phyloP scores from a whole-genome alignment of 2,797 vertebrate species.

The Vultur gryphus region DNA sequence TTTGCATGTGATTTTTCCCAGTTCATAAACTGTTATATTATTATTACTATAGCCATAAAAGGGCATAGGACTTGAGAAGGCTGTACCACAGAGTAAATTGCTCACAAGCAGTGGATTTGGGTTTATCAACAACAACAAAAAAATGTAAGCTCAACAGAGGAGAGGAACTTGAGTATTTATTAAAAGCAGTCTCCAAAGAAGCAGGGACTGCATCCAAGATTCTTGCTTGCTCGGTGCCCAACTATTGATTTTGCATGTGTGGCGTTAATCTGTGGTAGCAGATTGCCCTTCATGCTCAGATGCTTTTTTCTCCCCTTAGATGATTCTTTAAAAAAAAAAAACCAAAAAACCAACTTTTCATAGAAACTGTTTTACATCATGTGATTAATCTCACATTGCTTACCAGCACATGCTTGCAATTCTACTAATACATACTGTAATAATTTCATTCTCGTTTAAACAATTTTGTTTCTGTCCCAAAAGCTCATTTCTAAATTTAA shows the following conservation, averaged over 20 bases:
- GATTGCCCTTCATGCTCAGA: background rate
- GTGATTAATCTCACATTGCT: background rate
- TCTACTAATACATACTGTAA: background rate
- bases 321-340: background rate
- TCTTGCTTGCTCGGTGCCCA: background rate
- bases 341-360: background rate
- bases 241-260: accelerated
- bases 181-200: background rate
- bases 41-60: background rate
- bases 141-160: background rate
- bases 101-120: background rate
- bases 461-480: background rate
- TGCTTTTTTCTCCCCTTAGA: background rate
- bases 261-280: background rate
- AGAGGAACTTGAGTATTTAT: accelerated
- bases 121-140: background rate
- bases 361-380: background rate
- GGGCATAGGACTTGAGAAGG: background rate
- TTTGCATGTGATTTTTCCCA: background rate
- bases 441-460: background rate
- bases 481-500: background rate
- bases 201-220: background rate
- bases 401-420: background rate
- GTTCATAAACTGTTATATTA: background rate
- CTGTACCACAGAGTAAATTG: background rate